Percentiles rank a stretch among this genome's conserved stretches.
phyloP scores from a whole-genome alignment of 2,113 vertebrate genomes.

The Arenaria interpres region DNA sequence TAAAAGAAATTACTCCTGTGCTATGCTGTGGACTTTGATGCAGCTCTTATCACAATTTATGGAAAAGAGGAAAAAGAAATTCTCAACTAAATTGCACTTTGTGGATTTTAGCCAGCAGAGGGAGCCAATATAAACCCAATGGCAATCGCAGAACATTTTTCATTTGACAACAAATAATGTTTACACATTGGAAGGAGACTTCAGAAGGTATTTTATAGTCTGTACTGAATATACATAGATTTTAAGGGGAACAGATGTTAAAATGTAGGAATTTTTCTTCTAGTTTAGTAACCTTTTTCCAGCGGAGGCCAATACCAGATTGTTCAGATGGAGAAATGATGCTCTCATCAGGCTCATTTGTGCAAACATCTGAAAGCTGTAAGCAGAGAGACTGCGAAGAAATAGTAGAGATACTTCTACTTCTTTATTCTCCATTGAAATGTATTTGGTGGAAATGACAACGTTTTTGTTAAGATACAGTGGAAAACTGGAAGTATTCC shows the following conservation, averaged over 20 bases:
- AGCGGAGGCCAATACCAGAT: neutral
- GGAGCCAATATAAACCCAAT: conserved; percentile 47
- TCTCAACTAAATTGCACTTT: neutral
- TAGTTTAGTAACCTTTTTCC: conserved; percentile 8
- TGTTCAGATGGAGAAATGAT: neutral
- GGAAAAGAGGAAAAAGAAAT: neutral
- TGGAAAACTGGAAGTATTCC: neutral
- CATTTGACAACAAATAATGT: neutral
- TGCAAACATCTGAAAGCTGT: neutral
- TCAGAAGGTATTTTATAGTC: neutral
- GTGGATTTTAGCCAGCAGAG: conserved; percentile 25
- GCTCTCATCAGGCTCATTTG: neutral
- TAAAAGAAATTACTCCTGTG: neutral
- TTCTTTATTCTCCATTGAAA: neutral
- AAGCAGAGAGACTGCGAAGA: neutral
- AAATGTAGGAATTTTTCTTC: neutral
- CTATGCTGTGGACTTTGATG: neutral
- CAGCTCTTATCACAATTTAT: neutral
- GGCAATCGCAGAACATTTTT: neutral
- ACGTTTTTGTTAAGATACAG: neutral
- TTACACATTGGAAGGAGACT: neutral
- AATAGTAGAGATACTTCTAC: neutral
- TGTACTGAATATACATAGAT: conserved; percentile 9
- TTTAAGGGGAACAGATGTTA: conserved; percentile 20
- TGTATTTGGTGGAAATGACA: neutral